Base-by-base conservation (phyloP, 2,888 invertebrate genomes). In the Prosapia bicincta region DNA sequence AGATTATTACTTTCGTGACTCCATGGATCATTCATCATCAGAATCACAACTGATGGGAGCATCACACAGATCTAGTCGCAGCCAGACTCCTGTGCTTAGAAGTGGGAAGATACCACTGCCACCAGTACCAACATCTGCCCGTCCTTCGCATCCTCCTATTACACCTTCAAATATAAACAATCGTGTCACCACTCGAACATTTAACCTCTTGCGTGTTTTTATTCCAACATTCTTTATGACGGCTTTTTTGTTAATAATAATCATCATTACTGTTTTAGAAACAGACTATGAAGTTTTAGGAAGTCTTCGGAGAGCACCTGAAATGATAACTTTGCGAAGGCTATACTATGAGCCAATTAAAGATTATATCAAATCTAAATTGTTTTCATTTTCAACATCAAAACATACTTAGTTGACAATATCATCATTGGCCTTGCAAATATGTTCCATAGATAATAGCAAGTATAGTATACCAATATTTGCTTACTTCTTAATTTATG, bases 311-410 rank as follows among this genome's bases (percentile, higher is more conserved):
- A 90, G 91, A 82, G 89, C 91, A 83, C 95, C 95, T 28, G 95
- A 95, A 86, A 89, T 95, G 85, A 85, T 87, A 72, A 84, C 92
- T 70, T 87, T 95, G 75, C 89, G 91, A 78, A 90, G 91, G 81
- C 93, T 94, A 82, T 93, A 95, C 85, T 96, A 95, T 85, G 90
- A 92, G 82, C 95, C 95, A 26, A 87, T 94, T 75, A 95, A 94
- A 85, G 91, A 94, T 83, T 93, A 91, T 85, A 85, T 93, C 54
- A 76, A 75, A 69, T 70, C 74, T 10, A 76, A 76, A 71, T 73
- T 72, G 54, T 73, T 67, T 26, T 54, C 70, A 30, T 25, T n/a
- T 2, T 26, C 72, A 28, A 73, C 43, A 20, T 25, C 69, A 24
- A 72, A 69, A 66, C 73, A 73, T 20, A 73, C 76, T 70, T 76